A percentile compares a stretch with the other conserved stretches of the same genome.
Conservation (phyloP, 2,113 vertebrate species). For the Hoplias malabaricus region DNA sequence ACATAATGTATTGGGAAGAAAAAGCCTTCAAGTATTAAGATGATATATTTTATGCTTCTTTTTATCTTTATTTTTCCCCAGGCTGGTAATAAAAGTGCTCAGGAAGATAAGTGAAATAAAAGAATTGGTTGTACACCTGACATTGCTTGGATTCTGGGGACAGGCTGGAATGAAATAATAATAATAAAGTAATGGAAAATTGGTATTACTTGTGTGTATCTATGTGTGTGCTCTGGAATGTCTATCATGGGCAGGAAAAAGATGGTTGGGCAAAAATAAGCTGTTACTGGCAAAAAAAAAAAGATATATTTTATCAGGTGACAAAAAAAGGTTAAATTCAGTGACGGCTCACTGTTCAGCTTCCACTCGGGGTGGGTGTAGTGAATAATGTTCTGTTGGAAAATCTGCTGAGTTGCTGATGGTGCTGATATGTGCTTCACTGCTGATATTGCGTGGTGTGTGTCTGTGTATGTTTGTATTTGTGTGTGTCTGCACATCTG, state of each 20-base stretch:
- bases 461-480: background rate
- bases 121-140: background rate
- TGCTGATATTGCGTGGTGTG: slow-evolving; percentile 4
- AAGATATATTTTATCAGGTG: background rate
- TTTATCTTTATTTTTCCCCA: too few relatives aligned
- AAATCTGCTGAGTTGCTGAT: slow-evolving; percentile 12
- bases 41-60: too few relatives aligned
- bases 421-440: background rate
- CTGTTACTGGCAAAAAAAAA: background rate
- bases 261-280: background rate
- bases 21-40: too few relatives aligned
- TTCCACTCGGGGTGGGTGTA: background rate
- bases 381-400: background rate
- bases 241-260: background rate
- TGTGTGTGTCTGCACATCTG: background rate
- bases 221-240: background rate
- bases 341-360: background rate
- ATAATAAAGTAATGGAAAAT: too few relatives aligned
- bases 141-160: background rate
- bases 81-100: too few relatives aligned
- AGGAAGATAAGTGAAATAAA: background rate
- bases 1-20: too few relatives aligned
- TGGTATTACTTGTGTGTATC: too few relatives aligned
- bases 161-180: too few relatives aligned
- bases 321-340: background rate